Conservation (phyloP, 2,888 invertebrate genomes). For the Macroteleia sp. region DNA sequence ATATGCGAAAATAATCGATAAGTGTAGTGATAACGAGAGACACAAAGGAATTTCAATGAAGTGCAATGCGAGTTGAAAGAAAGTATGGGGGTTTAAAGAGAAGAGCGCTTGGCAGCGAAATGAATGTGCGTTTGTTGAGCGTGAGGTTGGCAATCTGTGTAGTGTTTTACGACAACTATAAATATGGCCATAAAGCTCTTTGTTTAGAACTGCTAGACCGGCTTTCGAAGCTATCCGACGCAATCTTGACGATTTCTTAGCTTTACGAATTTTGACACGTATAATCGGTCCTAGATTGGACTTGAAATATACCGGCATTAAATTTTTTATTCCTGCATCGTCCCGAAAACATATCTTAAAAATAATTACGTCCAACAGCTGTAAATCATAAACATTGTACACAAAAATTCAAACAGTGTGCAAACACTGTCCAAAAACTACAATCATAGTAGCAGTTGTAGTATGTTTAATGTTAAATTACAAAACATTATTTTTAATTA, state of each 20-base stretch:
- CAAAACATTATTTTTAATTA: too few relatives aligned
- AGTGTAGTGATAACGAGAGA: conserved; percentile 52
- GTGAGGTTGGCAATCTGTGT: conserved; percentile 81
- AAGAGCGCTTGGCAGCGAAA: conserved; percentile 58
- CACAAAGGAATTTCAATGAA: conserved; percentile 58
- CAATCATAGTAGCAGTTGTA: too few relatives aligned
- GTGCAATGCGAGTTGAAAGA: conserved; percentile 41
- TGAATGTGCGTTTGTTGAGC: conserved; percentile 70
- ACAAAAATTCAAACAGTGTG: too few relatives aligned
- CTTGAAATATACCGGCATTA: conserved; percentile 27
- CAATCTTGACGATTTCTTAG: conserved; percentile 37
- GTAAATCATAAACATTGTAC: background rate
- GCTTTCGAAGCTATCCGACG: conserved; percentile 74
- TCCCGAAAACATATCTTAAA: conserved; percentile 3
- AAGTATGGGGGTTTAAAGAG: conserved; percentile 51
- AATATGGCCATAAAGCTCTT: conserved; percentile 82
- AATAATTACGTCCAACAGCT: conserved; percentile 7
- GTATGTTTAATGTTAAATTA: too few relatives aligned
- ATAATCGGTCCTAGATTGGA: conserved; percentile 35
- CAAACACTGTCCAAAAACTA: too few relatives aligned
- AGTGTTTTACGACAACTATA: conserved; percentile 83
- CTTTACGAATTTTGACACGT: conserved; percentile 36
- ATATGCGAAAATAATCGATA: conserved; percentile 20
- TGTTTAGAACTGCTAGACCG: conserved; percentile 76
- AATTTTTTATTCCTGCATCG: conserved; percentile 12